Evolutionary conservation across 2,888 invertebrate species (phyloP).

Genomic region (Pocota personata): DNA sequence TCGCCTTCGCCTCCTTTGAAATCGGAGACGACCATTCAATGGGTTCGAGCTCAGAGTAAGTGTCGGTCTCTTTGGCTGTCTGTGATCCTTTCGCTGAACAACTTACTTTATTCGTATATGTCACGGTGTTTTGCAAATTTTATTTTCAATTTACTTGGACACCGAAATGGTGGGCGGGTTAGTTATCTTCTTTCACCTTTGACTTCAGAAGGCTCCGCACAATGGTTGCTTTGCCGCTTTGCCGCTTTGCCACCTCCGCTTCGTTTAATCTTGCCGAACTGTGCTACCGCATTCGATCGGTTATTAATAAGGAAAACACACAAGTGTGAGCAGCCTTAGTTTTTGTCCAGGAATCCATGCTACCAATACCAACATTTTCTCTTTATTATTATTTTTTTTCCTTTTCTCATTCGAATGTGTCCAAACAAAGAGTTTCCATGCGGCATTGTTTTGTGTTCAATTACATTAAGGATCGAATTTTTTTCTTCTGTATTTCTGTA

Average conservation of each 20-base stretch:
- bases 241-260: conserved; percentile 71
- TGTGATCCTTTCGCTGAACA: conserved; percentile 69
- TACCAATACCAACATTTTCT: neutral
- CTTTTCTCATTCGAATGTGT: conserved; percentile 71
- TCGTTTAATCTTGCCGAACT: conserved; percentile 79
- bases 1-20: conserved; percentile 79
- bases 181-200: conserved; percentile 79
- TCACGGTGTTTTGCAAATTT: conserved; percentile 78
- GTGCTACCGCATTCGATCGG: conserved; percentile 76
- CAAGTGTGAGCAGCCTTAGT: conserved; percentile 33
- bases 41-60: neutral
- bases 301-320: conserved; percentile 71
- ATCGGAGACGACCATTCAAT: conserved; percentile 59
- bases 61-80: conserved; percentile 52
- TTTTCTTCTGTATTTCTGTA: conserved; percentile 13
- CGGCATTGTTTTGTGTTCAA: conserved; percentile 71
- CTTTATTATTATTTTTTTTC: conserved; percentile 46
- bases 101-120: conserved; percentile 64
- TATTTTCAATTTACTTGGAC: conserved; percentile 78
- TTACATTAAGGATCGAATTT: conserved; percentile 70
- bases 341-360: conserved; percentile 49
- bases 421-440: conserved; percentile 71
- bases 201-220: conserved; percentile 59
- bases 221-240: conserved; percentile 39
- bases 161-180: conserved; percentile 75